Percentiles rank a stretch among this genome's conserved stretches.
Conservation (phyloP, 2,888 invertebrate genomes). For the Chymomyza amoena region DNA sequence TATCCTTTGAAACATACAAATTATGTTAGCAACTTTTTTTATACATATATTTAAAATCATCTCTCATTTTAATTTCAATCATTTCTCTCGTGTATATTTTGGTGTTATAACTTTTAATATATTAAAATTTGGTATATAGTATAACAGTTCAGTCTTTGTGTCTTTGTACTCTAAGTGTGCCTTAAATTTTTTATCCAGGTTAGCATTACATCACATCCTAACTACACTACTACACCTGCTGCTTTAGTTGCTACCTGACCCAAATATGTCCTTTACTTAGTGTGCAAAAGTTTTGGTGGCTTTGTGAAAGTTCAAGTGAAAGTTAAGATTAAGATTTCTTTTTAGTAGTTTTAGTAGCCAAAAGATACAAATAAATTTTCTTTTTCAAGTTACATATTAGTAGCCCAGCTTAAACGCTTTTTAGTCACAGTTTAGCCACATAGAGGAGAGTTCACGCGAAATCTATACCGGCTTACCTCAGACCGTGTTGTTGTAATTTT, state of each 20-base stretch:
- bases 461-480: slow-evolving; percentile 4
- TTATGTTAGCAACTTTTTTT: no score
- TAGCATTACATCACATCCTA: no score
- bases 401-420: slow-evolving; percentile 22
- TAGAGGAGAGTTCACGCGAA: slow-evolving; percentile 31
- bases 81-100: no score
- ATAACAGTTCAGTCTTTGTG: no score
- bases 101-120: no score
- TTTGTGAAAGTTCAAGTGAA: slow-evolving; percentile 1
- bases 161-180: no score
- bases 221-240: neutral
- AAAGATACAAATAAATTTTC: neutral
- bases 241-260: slow-evolving; percentile 24
- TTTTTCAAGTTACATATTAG: slow-evolving; percentile 4
- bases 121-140: no score
- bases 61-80: no score
- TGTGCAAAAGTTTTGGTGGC: neutral
- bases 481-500: slow-evolving; percentile 26
- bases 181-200: no score
- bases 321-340: slow-evolving; percentile 1
- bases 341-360: slow-evolving; percentile 19
- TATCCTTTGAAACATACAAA: no score
- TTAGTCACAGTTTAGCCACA: slow-evolving; percentile 24
- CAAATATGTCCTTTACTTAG: slow-evolving; percentile 8
- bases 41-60: no score